These are phyloP conservation scores for Menidia menidia DNA, from an alignment of 2,797 vertebrate species.

Conservation along the genomic window DNA sequence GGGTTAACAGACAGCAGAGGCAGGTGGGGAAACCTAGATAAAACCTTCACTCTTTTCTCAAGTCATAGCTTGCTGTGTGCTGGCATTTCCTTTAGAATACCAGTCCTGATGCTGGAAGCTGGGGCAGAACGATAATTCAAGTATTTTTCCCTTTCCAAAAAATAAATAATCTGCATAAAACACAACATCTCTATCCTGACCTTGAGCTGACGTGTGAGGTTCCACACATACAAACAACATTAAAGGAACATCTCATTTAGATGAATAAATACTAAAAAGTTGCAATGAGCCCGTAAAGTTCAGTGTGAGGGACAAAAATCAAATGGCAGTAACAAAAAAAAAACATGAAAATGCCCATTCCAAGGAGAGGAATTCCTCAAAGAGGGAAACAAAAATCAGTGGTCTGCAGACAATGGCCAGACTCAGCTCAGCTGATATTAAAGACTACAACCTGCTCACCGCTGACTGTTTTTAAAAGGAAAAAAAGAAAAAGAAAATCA, in stretches of 20 bases:
- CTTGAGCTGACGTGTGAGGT: not conserved
- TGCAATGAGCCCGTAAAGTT: conserved; percentile 6
- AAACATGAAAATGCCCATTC: conserved; percentile 1
- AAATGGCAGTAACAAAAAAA: not conserved
- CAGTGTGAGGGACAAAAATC: not conserved
- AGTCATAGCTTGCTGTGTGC: conserved; percentile 7
- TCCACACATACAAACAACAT: conserved; percentile 7
- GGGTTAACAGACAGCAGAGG: conserved; percentile 1
- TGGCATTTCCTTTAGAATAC: not conserved
- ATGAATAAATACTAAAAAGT: conserved; percentile 40
- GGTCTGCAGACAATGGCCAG: too few species aligned
- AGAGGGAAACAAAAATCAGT: too few species aligned
- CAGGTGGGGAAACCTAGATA: conserved; percentile 10
- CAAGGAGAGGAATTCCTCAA: not conserved
- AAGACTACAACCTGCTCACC: not conserved
- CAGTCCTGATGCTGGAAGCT: not conserved
- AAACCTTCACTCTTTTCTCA: conserved; percentile 6
- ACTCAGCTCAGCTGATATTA: not conserved
- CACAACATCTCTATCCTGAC: not conserved
- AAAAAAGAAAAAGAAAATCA: not conserved
- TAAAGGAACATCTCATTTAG: conserved; percentile 22
- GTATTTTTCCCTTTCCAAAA: not conserved
- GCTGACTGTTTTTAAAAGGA: not conserved
- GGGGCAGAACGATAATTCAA: conserved; percentile 5
- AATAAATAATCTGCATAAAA: conserved; percentile 18